Percentiles rank a stretch among this genome's conserved stretches.
Conservation (phyloP, 2,888 invertebrate genomes). For the Nemapogon koenigi region DNA sequence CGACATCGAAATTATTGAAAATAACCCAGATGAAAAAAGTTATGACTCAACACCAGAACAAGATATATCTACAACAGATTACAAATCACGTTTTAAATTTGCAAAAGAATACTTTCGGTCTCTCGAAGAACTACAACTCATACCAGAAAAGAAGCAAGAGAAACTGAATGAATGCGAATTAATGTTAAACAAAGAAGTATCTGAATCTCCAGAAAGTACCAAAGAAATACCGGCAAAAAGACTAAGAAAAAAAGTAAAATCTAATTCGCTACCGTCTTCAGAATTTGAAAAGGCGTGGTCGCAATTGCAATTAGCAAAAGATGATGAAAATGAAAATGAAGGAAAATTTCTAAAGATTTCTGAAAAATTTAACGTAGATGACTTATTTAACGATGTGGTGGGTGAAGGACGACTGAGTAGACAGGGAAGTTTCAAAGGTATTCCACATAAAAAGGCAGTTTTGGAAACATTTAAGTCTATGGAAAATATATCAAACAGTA, state of each 20-base stretch:
- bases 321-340: slow-evolving; percentile 12
- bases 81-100: slow-evolving; percentile 51
- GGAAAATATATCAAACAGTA: slow-evolving; percentile 45
- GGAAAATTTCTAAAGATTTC: slow-evolving; percentile 50
- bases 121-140: slow-evolving; percentile 42
- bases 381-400: slow-evolving; percentile 49
- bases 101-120: slow-evolving; percentile 59
- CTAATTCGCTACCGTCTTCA: slow-evolving; percentile 49
- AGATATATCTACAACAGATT: slow-evolving; percentile 30
- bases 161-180: slow-evolving; percentile 49
- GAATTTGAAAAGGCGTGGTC: slow-evolving; percentile 49
- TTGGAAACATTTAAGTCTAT: slow-evolving; percentile 57
- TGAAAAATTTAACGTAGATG: slow-evolving; percentile 58
- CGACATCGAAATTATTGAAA: slow-evolving; percentile 50
- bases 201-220: slow-evolving; percentile 46
- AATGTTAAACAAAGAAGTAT: slow-evolving; percentile 31
- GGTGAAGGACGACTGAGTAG: slow-evolving; percentile 52
- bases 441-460: slow-evolving; percentile 60
- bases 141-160: slow-evolving; percentile 26
- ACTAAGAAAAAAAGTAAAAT: slow-evolving; percentile 31
- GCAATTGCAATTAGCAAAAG: slow-evolving; percentile 33
- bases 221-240: slow-evolving; percentile 23
- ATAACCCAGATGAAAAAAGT: slow-evolving; percentile 21
- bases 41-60: slow-evolving; percentile 24
- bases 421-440: slow-evolving; percentile 57